Conservation (phyloP, 2,113 vertebrate genomes). For the Amia ocellicauda region DNA sequence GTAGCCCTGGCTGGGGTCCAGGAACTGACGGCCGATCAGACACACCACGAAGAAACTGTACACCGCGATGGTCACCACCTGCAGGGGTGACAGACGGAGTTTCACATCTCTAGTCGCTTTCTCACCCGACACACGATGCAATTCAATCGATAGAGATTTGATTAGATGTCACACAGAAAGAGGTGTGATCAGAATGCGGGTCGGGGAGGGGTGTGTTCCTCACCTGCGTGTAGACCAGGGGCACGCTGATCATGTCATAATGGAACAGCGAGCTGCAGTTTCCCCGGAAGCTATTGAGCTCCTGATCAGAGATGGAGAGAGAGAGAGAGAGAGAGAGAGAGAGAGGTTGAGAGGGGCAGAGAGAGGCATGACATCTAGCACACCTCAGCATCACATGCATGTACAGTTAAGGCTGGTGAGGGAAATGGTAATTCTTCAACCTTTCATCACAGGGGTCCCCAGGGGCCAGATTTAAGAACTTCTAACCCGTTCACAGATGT, state of each 20-base stretch:
- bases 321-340: conserved; percentile 10
- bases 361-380: too few relatives aligned
- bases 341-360: too few relatives aligned
- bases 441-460: too few relatives aligned
- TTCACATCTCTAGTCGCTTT: too few relatives aligned
- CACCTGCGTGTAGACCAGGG: conserved; percentile 89
- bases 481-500: too few relatives aligned
- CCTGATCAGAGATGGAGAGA: conserved; percentile 54
- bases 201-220: conserved; percentile 8
- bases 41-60: conserved; percentile 92
- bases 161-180: too few relatives aligned
- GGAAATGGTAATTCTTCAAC: too few relatives aligned
- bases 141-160: too few relatives aligned
- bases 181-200: background rate
- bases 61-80: conserved; percentile 92
- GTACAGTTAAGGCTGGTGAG: too few relatives aligned
- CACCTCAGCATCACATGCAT: too few relatives aligned
- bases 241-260: conserved; percentile 89
- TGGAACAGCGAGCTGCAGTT: conserved; percentile 89
- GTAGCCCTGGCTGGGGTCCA: conserved; percentile 83
- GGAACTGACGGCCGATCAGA: conserved; percentile 88
- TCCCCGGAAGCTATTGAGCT: conserved; percentile 77
- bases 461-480: too few relatives aligned
- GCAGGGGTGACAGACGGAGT: background rate
- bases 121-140: too few relatives aligned